Evolutionary conservation across 2,113 vertebrate genomes (phyloP).

Genomic region (Heterochromis multidens): DNA sequence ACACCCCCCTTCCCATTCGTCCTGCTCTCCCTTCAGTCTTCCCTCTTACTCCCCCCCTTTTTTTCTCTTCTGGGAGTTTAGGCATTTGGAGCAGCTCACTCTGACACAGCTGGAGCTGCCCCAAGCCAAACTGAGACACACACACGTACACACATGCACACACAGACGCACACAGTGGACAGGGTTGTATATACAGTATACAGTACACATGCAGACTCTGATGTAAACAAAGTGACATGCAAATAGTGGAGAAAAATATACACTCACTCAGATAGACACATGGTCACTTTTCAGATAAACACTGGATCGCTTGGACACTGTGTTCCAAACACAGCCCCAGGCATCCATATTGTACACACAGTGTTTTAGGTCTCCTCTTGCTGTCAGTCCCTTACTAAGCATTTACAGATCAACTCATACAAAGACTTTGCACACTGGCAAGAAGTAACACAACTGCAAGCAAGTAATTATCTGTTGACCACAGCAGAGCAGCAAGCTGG

Average conservation of each 20-base stretch:
- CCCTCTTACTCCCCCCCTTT: constrained; percentile 53
- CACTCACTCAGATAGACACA: constrained; percentile 46
- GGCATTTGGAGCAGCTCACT: constrained; percentile 80
- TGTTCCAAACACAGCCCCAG: constrained; percentile 52
- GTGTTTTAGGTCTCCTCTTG: constrained; percentile 10
- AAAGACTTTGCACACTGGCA: constrained; percentile 23
- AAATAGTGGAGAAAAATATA: constrained; percentile 68
- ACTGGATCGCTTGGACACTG: constrained; percentile 34
- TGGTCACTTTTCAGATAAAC: constrained; percentile 54
- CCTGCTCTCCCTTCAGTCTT: constrained; percentile 39
- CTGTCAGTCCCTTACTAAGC: constrained; percentile 8
- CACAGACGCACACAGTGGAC: constrained; percentile 42
- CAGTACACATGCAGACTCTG: constrained; percentile 53
- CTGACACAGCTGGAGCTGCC: constrained; percentile 82
- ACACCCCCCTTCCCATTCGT: constrained; percentile 47
- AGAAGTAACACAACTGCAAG: constrained; percentile 8
- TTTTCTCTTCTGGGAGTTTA: constrained; percentile 77
- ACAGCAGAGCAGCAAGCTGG: constrained; percentile 6
- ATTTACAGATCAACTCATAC: constrained; percentile 16
- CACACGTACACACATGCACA: constrained; percentile 37
- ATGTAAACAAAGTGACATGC: constrained; percentile 70
- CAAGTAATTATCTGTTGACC: constrained; percentile 5
- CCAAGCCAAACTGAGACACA: constrained; percentile 76
- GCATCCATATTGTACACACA: constrained; percentile 33
- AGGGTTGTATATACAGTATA: constrained; percentile 68